Evolutionary conservation across 2,888 invertebrate species (phyloP).

Genomic region (Cryptus armator): DNA sequence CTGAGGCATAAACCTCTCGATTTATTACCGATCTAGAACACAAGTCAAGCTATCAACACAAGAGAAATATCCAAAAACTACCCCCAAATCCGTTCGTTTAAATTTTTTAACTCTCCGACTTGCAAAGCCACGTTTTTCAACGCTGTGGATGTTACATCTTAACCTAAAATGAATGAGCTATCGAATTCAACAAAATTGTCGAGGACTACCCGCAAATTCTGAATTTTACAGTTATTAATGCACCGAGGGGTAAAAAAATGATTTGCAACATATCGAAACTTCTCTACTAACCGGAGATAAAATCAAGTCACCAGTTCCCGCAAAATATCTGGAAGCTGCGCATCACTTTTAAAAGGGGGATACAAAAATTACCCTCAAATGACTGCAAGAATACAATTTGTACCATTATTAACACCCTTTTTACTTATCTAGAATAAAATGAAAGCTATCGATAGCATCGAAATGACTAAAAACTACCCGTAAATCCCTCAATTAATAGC

Average conservation of each 20-base stretch:
- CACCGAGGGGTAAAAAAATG: neutral
- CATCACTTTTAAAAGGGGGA: no score
- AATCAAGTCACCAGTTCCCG: neutral
- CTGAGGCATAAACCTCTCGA: neutral
- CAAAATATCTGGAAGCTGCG: no score
- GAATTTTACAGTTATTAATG: no score
- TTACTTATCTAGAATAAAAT: neutral
- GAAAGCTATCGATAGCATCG: no score
- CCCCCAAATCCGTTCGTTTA: neutral
- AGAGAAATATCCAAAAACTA: neutral
- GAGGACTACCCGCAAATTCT: no score
- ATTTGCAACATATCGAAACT: neutral
- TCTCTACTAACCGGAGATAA: neutral
- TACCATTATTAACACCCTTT: neutral
- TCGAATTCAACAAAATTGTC: no score
- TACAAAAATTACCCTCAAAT: no score
- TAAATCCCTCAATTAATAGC: neutral
- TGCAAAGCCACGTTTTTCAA: neutral
- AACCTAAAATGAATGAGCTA: no score
- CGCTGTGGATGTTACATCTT: no score
- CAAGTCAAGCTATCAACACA: neutral
- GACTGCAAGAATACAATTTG: no score
- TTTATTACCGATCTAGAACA: neutral
- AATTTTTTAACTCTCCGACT: neutral
- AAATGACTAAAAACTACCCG: slow-evolving; percentile 1